Conservation (phyloP, 2,888 invertebrate genomes). For the Tanypteryx hageni region DNA sequence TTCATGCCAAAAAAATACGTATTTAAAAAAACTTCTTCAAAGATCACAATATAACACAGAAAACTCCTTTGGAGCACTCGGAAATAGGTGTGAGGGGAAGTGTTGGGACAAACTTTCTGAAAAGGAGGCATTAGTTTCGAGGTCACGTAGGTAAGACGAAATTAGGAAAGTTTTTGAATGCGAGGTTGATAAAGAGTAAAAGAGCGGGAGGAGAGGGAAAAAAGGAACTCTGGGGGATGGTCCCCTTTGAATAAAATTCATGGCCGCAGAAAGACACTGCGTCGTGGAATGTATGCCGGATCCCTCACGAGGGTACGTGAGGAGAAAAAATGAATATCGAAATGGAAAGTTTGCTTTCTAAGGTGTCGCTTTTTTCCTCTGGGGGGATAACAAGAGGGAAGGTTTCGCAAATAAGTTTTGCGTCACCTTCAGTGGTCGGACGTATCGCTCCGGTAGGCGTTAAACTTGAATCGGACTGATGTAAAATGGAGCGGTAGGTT, state of each 20-base stretch:
- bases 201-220: neutral
- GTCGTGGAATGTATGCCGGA: neutral
- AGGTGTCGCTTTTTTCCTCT: neutral
- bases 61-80: too few relatives aligned
- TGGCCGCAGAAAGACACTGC: constrained; percentile 11
- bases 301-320: neutral
- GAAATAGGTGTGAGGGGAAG: neutral
- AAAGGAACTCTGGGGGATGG: neutral
- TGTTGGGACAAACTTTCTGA: neutral
- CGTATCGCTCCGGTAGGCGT: too few relatives aligned
- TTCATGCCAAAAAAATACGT: too few relatives aligned
- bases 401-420: too few relatives aligned
- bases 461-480: too few relatives aligned
- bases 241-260: constrained; percentile 29
- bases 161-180: constrained; percentile 33
- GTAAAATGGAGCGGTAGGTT: too few relatives aligned
- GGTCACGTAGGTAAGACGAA: constrained; percentile 7
- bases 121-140: neutral
- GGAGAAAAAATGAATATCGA: constrained; percentile 9
- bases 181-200: constrained; percentile 7
- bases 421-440: too few relatives aligned
- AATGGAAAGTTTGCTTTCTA: neutral
- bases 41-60: too few relatives aligned
- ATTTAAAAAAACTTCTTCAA: too few relatives aligned
- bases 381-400: neutral